These are phyloP conservation scores for Trichechus manatus DNA, from an alignment of 2,113 vertebrate species.

Conservation along the genomic window DNA sequence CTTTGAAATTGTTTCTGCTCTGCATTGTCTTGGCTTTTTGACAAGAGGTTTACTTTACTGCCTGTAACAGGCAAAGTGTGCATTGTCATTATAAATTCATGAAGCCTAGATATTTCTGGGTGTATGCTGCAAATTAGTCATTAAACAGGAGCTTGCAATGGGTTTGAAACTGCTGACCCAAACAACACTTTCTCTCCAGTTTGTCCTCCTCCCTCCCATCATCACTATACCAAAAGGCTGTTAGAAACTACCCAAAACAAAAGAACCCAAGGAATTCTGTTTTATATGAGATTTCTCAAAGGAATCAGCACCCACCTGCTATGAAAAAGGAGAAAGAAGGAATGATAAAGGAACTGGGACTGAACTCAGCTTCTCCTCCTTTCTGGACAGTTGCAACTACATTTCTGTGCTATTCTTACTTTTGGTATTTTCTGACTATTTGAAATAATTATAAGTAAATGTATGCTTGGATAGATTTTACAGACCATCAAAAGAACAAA, in stretches of 20 bases:
- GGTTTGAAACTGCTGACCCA: constrained; percentile 55
- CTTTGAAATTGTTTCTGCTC: constrained; percentile 61
- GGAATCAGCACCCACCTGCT: not conserved
- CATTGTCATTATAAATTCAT: constrained; percentile 85
- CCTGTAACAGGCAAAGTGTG: constrained; percentile 82
- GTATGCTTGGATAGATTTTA: constrained; percentile 61
- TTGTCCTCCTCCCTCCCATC: not conserved
- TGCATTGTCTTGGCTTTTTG: constrained; percentile 83
- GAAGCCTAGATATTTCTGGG: constrained; percentile 86
- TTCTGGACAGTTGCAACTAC: not conserved
- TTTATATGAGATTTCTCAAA: constrained; percentile 29
- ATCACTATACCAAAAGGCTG: not conserved
- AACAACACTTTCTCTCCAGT: constrained; percentile 1
- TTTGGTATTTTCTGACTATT: constrained; percentile 77
- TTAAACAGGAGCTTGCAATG: constrained; percentile 73
- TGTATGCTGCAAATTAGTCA: constrained; percentile 88
- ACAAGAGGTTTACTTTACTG: constrained; percentile 76
- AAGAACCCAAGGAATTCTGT: not conserved
- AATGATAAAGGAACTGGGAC: not conserved
- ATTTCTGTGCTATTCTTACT: constrained; percentile 58
- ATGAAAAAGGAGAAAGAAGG: not conserved
- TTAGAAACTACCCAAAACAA: constrained; percentile 32
- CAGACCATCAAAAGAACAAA: constrained; percentile 76
- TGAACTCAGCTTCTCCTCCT: not conserved
- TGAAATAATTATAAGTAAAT: constrained; percentile 79